Conservation (phyloP, 1,140 invertebrate species). For the Schlechtendalia chinensis region DNA sequence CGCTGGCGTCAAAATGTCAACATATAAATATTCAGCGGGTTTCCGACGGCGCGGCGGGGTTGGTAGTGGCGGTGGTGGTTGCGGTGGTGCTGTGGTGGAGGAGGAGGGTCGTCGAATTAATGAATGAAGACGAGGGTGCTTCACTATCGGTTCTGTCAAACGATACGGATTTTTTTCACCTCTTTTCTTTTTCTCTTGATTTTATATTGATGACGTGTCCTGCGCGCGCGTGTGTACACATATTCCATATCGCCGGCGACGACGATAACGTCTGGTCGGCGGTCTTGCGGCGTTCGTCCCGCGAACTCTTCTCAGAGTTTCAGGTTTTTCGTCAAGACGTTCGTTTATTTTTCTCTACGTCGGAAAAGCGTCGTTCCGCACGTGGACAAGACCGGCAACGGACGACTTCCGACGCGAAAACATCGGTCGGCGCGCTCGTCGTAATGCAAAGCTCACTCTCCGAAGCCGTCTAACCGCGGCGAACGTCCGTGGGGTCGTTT, state of each 20-base stretch:
- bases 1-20: constrained; percentile 46
- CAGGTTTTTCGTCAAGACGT: no score
- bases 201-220: constrained; percentile 19
- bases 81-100: no score
- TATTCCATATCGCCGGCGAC: no score
- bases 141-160: constrained; percentile 44
- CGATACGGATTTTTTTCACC: constrained; percentile 30
- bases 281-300: neutral
- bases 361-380: no score
- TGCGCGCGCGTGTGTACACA: neutral
- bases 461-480: constrained; percentile 4
- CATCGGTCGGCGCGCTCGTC: no score
- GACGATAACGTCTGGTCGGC: constrained; percentile 15
- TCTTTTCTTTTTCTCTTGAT: constrained; percentile 23
- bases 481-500: neutral
- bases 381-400: no score
- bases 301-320: neutral
- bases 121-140: constrained; percentile 47
- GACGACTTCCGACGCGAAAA: no score
- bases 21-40: constrained; percentile 48
- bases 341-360: no score
- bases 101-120: constrained; percentile 14
- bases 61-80: no score
- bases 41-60: neutral
- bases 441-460: neutral